Evolutionary conservation across 1,140 invertebrate species (phyloP), one percentile per base, ranked within the genome.

Genomic region (Tetraneura akinire): DNA sequence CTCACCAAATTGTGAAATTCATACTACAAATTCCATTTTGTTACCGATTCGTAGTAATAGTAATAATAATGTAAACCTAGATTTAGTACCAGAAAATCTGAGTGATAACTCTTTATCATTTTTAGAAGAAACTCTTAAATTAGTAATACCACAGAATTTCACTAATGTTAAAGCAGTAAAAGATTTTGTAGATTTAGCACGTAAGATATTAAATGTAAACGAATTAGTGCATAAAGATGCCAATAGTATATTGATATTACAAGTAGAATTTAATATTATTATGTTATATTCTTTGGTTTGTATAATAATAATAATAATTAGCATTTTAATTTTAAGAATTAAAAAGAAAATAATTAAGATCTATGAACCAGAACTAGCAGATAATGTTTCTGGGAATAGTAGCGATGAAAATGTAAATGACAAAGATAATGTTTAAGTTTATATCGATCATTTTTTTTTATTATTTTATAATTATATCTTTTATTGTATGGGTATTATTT

Each of bases 241-340:
- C 18, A n/a, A 8, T 8, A 53, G 10, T 53, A 3, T 14, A 18
- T 53, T 53, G n/a, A n/a, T 53, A 3, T 53, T 53, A 53, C 18
- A n/a, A 53, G 51, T 53, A 53, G 51, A 53, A 53, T 53, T 53
- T 53, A 53, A 53, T 53, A n/a, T 53, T 53, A 53, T 53, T 53
- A 53, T 53, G 16, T 53, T 53, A 53, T 53, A 53, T 53, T 14
- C 51, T 53, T 14, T 53, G 10, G n/a, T 53, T n/a, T 53, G 51
- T 53, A n/a, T 53, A 53, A 53, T 53, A n/a, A n/a, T 53, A 3
- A 18, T 53, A n/a, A 3, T n/a, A 3, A n/a, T 8, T 37, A 37
- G 32, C 32, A 4, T 4, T 37, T 37, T n/a, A n/a, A n/a, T n/a
- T n/a, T n/a, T n/a, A n/a, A n/a, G n/a, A n/a, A n/a, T n/a, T n/a